phyloP scores from a whole-genome alignment of 2,888 invertebrate genomes.

The Cheilosia grossa region DNA sequence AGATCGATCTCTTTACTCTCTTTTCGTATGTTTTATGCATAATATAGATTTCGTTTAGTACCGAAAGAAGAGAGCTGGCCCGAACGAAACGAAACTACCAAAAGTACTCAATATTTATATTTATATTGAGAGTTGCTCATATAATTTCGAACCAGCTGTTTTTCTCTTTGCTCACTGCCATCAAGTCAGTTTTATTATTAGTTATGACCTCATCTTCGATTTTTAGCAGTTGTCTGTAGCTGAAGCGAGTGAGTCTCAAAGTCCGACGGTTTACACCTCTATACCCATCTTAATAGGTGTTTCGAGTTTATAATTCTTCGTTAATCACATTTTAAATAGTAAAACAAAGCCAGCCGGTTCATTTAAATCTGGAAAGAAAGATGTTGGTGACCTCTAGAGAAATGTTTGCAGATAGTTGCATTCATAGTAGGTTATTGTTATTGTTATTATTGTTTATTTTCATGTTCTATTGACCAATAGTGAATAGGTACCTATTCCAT shows the following conservation, averaged over 20 bases:
- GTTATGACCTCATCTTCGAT: constrained; percentile 84
- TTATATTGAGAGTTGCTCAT: constrained; percentile 34
- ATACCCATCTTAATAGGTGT: constrained; percentile 28
- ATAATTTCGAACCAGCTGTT: constrained; percentile 64
- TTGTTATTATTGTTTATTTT: too few relatives aligned
- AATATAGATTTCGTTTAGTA: constrained; percentile 21
- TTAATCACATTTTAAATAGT: neutral
- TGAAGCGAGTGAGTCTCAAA: constrained; percentile 78
- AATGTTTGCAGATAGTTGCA: too few relatives aligned
- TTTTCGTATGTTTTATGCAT: constrained; percentile 27
- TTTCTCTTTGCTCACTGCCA: constrained; percentile 69
- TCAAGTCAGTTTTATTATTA: constrained; percentile 83
- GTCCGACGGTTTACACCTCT: constrained; percentile 58
- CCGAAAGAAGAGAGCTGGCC: constrained; percentile 52
- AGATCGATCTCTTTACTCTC: constrained; percentile 63
- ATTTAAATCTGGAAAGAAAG: too few relatives aligned
- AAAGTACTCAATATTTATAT: constrained; percentile 30
- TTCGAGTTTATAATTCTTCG: constrained; percentile 56
- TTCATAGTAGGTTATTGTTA: too few relatives aligned
- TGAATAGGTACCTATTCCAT: too few relatives aligned
- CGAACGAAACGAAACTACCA: neutral
- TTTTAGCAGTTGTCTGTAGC: constrained; percentile 81
- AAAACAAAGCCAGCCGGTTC: too few relatives aligned
- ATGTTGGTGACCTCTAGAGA: too few relatives aligned
- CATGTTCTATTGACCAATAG: too few relatives aligned